phyloP scores from a whole-genome alignment of 2,888 invertebrate species.

The Lathronympha strigana region DNA sequence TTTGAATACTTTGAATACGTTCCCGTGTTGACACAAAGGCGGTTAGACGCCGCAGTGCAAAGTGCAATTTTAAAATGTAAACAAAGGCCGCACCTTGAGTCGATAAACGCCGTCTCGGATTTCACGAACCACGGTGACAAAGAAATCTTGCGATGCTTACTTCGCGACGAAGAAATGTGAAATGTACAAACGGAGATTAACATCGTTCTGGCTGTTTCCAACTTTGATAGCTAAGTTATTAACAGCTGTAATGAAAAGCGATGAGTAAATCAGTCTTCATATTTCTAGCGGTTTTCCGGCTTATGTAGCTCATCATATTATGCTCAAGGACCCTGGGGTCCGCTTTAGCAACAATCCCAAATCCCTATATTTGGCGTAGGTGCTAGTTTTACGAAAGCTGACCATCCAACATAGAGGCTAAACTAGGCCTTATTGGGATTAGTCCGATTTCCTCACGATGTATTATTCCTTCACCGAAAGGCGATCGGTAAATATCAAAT shows the following conservation, averaged over 20 bases:
- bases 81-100: constrained; percentile 78
- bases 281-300: no score
- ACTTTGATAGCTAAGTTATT: background rate
- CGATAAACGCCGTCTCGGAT: constrained; percentile 77
- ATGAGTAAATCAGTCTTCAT: no score
- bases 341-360: no score
- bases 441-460: no score
- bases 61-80: constrained; percentile 84
- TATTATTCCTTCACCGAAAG: no score
- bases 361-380: no score
- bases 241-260: background rate
- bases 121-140: constrained; percentile 71
- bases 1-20: constrained; percentile 79
- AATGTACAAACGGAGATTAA: constrained; percentile 50
- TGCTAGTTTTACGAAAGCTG: no score
- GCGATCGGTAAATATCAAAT: no score
- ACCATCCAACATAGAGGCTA: no score
- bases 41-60: constrained; percentile 76
- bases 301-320: no score
- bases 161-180: constrained; percentile 58
- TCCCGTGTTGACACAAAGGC: constrained; percentile 72
- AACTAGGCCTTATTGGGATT: no score
- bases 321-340: no score
- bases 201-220: background rate
- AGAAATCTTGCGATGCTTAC: constrained; percentile 62